phyloP scores from a whole-genome alignment of 2,113 vertebrate species.

The Corythoichthys haematopterus region DNA sequence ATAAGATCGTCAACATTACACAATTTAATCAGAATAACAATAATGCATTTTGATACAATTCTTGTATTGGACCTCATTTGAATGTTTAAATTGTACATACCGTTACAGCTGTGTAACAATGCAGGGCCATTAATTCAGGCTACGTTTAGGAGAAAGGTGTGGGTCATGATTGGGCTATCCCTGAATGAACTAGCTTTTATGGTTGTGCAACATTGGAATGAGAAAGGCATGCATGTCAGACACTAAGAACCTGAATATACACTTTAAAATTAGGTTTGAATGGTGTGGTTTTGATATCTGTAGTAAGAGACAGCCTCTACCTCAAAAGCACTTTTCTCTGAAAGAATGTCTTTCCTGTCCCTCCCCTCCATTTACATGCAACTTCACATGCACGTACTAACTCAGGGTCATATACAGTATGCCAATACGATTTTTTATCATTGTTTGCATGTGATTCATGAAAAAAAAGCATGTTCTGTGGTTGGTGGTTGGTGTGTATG shows the following conservation, averaged over 20 bases:
- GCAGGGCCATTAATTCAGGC: neutral
- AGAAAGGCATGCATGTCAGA: slow-evolving; percentile 22
- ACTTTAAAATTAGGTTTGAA: neutral
- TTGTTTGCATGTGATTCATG: slow-evolving; percentile 10
- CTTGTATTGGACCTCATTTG: neutral
- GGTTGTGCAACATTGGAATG: slow-evolving; percentile 33
- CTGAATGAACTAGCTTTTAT: slow-evolving; percentile 42
- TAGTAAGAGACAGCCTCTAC: slow-evolving; percentile 41
- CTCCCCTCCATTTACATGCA: slow-evolving; percentile 11
- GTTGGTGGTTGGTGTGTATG: slow-evolving; percentile 10
- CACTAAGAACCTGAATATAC: neutral
- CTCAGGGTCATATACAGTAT: slow-evolving; percentile 21
- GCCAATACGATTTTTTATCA: neutral
- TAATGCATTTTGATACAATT: neutral
- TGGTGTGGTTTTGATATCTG: slow-evolving; percentile 6
- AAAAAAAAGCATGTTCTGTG: slow-evolving; percentile 1
- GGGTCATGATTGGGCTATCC: slow-evolving; percentile 35
- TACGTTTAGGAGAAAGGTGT: neutral
- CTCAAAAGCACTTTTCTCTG: slow-evolving; percentile 12
- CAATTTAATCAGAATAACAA: too few relatives aligned
- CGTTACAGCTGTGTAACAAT: neutral
- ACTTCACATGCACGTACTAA: slow-evolving; percentile 43
- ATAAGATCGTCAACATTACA: too few relatives aligned
- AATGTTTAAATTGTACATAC: neutral
- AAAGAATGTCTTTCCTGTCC: slow-evolving; percentile 5